Conservation (phyloP, 1,140 invertebrate genomes). For the Colletes gigas region DNA sequence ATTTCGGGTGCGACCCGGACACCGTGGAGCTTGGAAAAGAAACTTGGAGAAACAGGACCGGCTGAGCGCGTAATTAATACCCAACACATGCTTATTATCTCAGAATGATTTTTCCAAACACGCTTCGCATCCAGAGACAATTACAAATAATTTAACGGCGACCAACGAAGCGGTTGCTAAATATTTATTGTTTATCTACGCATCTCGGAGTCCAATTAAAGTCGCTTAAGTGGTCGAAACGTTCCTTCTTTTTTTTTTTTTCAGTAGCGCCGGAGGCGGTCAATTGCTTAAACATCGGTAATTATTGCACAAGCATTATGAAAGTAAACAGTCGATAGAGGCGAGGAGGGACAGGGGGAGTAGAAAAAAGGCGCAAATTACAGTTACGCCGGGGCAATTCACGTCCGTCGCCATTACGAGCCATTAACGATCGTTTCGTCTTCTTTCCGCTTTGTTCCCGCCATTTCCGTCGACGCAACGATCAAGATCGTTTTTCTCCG, state of each 20-base stretch:
- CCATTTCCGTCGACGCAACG: constrained; percentile 33
- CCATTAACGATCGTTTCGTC: constrained; percentile 60
- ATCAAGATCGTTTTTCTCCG: constrained; percentile 22
- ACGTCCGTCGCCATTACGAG: constrained; percentile 64
- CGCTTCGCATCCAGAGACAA: no score
- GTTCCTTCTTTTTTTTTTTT: constrained; percentile 18
- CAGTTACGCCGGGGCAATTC: constrained; percentile 57
- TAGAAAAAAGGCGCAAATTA: constrained; percentile 63
- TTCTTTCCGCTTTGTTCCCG: constrained; percentile 34
- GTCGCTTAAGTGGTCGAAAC: not conserved
- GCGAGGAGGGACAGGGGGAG: not conserved
- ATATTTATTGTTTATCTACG: no score
- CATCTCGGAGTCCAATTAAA: constrained; percentile 20
- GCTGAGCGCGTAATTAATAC: not conserved
- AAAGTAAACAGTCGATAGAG: constrained; percentile 53
- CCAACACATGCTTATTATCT: no score
- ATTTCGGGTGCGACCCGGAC: constrained; percentile 1
- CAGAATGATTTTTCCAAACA: no score
- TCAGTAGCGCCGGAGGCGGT: constrained; percentile 46
- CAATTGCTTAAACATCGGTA: constrained; percentile 54
- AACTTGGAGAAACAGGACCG: not conserved
- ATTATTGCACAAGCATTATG: constrained; percentile 61
- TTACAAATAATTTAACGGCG: no score
- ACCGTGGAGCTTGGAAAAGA: no score
- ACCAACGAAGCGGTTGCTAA: no score